Conservation (phyloP, 2,888 invertebrate species). For the Apodemia duryi region DNA sequence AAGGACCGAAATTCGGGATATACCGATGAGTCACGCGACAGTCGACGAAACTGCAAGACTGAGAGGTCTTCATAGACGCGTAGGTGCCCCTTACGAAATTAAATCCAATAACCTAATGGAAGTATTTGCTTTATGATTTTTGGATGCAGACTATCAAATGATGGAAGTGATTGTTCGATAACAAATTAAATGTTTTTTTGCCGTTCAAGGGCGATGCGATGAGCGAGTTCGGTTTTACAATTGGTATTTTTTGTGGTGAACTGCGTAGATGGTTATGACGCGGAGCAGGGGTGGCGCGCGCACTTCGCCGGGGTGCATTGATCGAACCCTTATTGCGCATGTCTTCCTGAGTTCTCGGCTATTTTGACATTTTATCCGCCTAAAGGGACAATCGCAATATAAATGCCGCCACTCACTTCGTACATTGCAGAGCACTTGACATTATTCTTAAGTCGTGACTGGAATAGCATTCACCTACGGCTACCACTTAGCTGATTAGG, state of each 20-base stretch:
- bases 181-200: slow-evolving; percentile 44
- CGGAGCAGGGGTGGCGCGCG: slow-evolving; percentile 66
- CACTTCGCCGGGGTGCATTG: slow-evolving; percentile 65
- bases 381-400: slow-evolving; percentile 32
- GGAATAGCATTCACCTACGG: slow-evolving; percentile 19
- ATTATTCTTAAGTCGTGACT: slow-evolving; percentile 25
- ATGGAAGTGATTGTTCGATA: slow-evolving; percentile 32
- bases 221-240: slow-evolving; percentile 46
- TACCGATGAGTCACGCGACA: slow-evolving; percentile 70
- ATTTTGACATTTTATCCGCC: slow-evolving; percentile 60
- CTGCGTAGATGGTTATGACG: slow-evolving; percentile 63
- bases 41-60: slow-evolving; percentile 47
- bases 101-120: too few relatives aligned
- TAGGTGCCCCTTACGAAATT: slow-evolving; percentile 66
- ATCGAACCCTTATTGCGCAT: slow-evolving; percentile 70
- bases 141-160: slow-evolving; percentile 38
- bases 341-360: slow-evolving; percentile 50
- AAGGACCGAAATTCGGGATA: slow-evolving; percentile 54
- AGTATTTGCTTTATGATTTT: slow-evolving; percentile 41
- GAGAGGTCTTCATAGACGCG: slow-evolving; percentile 41
- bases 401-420: slow-evolving; percentile 28
- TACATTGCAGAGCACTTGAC: slow-evolving; percentile 33
- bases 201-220: slow-evolving; percentile 53
- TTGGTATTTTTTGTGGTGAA: slow-evolving; percentile 62
- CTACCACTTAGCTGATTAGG: slow-evolving; percentile 15